A percentile compares a stretch with the other conserved stretches of the same genome.
Evolutionary conservation across 2,113 vertebrate genomes (phyloP).

Genomic region (Daphoenositta chrysoptera): DNA sequence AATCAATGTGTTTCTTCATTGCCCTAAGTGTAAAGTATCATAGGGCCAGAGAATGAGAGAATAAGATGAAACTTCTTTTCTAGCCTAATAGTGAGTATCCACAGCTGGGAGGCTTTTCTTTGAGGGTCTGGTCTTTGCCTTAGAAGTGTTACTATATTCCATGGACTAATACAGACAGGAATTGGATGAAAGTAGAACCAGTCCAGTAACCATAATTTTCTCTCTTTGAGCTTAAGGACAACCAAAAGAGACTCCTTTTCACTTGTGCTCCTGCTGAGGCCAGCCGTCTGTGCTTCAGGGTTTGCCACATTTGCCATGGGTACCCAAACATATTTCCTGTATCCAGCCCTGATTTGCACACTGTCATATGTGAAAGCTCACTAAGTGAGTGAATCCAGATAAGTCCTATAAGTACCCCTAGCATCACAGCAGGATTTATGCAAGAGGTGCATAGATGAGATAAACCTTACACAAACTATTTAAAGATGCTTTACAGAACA

Average conservation of each 20-base stretch:
- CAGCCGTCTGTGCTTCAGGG: background rate
- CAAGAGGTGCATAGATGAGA: background rate
- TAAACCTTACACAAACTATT: background rate
- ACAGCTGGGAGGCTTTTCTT: background rate
- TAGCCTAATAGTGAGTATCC: background rate
- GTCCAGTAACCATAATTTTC: background rate
- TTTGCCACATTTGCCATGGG: background rate
- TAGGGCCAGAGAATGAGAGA: background rate
- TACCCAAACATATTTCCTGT: background rate
- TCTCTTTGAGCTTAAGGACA: background rate
- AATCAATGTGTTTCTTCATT: background rate
- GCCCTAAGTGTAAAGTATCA: background rate
- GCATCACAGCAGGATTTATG: background rate
- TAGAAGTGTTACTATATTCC: background rate
- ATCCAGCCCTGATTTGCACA: background rate
- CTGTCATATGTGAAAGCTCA: background rate
- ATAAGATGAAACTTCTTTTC: background rate
- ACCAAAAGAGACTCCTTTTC: background rate
- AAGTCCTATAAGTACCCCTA: background rate
- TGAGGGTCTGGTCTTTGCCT: background rate
- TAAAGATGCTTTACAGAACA: background rate
- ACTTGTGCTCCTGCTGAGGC: background rate
- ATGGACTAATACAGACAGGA: background rate
- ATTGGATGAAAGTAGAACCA: background rate
- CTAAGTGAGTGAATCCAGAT: background rate